Conservation (phyloP, 2,113 vertebrate species). For the Panthera uncia region DNA sequence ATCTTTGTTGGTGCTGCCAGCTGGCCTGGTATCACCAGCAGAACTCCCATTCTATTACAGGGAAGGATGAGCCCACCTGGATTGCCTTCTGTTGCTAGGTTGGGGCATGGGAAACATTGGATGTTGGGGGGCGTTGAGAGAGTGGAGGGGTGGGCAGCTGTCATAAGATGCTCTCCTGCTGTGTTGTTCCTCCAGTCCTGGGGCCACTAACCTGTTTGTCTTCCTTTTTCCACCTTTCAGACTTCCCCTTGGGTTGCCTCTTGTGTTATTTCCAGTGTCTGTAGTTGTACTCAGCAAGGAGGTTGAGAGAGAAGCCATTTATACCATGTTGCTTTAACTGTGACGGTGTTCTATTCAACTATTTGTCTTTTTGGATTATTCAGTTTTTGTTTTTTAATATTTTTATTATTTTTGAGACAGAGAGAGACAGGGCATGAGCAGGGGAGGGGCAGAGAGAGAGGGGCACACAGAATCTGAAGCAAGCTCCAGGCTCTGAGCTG, state of each 20-base stretch:
- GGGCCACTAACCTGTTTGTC: background rate
- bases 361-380: conserved; percentile 28
- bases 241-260: background rate
- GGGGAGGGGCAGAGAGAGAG: too few species aligned
- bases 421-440: too few species aligned
- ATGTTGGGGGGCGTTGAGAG: background rate
- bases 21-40: background rate
- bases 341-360: background rate
- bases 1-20: background rate
- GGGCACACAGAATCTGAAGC: too few species aligned
- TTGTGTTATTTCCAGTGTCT: conserved; percentile 32
- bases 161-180: background rate
- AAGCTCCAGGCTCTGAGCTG: too few species aligned
- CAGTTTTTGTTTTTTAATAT: background rate
- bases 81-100: background rate
- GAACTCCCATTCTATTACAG: background rate
- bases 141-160: background rate
- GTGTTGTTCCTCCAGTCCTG: background rate
- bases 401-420: too few species aligned
- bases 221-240: conserved; percentile 25
- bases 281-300: background rate
- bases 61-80: background rate
- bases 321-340: background rate
- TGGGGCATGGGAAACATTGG: background rate
- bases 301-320: background rate